Percentiles rank a stretch among this genome's conserved stretches.
These are phyloP conservation scores for Trichogramma evanescens DNA, from an alignment of 2,888 invertebrate genomes.

Conservation along the genomic window DNA sequence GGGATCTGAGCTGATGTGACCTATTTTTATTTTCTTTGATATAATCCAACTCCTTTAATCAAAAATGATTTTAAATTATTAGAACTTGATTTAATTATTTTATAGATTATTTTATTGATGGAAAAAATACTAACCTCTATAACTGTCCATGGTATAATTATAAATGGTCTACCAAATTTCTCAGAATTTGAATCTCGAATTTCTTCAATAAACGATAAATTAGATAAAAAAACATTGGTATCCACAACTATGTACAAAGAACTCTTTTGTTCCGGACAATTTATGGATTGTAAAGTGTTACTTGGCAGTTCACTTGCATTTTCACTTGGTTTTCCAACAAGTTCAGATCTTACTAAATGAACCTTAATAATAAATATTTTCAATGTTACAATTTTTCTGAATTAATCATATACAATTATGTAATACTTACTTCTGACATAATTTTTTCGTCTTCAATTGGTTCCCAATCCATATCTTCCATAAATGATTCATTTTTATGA, in stretches of 20 bases:
- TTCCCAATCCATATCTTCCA: constrained; percentile 46
- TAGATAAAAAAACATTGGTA: constrained; percentile 45
- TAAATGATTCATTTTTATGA: constrained; percentile 17
- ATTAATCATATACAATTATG: constrained; percentile 1
- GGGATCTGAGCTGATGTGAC: constrained; percentile 26
- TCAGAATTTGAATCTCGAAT: constrained; percentile 32
- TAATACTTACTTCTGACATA: constrained; percentile 32
- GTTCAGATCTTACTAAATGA: constrained; percentile 34
- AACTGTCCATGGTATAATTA: constrained; percentile 43
- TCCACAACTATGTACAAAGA: constrained; percentile 43
- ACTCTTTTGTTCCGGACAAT: constrained; percentile 12
- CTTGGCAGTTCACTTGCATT: constrained; percentile 8
- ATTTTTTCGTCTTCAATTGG: constrained; percentile 41
- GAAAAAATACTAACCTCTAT: constrained; percentile 30
- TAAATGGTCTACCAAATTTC: constrained; percentile 34
- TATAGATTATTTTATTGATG: constrained; percentile 1
- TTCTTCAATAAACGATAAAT: constrained; percentile 35
- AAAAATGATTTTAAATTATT: constrained; percentile 4
- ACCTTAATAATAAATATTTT: constrained; percentile 26
- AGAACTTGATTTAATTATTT: not conserved
- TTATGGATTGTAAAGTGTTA: constrained; percentile 8
- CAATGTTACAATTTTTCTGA: not conserved
- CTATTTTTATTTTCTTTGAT: constrained; percentile 38
- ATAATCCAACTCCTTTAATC: constrained; percentile 41
- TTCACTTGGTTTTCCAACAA: constrained; percentile 22